Percentiles rank a stretch among this genome's conserved stretches.
Conservation (phyloP, 1,140 invertebrate genomes). For the Tigriopus japonicus region DNA sequence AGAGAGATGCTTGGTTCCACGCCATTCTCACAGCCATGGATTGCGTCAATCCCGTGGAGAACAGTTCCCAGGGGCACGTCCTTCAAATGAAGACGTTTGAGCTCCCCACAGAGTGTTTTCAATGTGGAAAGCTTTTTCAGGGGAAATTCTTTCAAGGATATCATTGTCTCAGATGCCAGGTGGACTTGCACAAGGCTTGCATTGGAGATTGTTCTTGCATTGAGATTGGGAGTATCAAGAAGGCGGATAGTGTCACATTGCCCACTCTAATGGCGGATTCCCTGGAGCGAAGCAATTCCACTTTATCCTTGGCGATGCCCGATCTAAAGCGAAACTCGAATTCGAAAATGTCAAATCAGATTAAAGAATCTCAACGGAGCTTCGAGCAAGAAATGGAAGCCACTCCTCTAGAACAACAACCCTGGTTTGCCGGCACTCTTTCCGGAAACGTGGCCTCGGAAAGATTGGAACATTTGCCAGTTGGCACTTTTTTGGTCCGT, state of each 20-base stretch:
- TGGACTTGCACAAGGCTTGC: not conserved
- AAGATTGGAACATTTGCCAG: constrained; percentile 2
- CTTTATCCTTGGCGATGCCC: not conserved
- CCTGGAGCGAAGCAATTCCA: not conserved
- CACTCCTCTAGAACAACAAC: constrained; percentile 3
- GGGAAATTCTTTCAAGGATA: constrained; percentile 11
- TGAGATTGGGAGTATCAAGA: not conserved
- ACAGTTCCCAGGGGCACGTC: not conserved
- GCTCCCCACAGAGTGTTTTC: not conserved
- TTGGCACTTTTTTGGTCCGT: constrained; percentile 10
- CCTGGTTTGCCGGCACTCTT: constrained; percentile 10
- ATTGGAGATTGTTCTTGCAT: constrained; percentile 3
- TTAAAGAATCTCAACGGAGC: not conserved
- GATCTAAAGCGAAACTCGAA: not conserved
- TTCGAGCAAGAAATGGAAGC: not conserved
- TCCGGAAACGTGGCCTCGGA: not conserved
- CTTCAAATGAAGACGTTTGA: constrained; percentile 1
- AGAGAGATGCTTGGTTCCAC: constrained; percentile 2
- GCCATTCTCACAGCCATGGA: constrained; percentile 1
- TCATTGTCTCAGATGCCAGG: constrained; percentile 2
- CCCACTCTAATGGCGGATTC: constrained; percentile 1
- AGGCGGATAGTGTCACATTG: not conserved
- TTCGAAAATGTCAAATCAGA: not conserved
- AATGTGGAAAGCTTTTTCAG: not conserved
- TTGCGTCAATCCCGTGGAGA: not conserved